Evolutionary conservation across 1,140 invertebrate species (phyloP).

Genomic region (Lepidurus arcticus): DNA sequence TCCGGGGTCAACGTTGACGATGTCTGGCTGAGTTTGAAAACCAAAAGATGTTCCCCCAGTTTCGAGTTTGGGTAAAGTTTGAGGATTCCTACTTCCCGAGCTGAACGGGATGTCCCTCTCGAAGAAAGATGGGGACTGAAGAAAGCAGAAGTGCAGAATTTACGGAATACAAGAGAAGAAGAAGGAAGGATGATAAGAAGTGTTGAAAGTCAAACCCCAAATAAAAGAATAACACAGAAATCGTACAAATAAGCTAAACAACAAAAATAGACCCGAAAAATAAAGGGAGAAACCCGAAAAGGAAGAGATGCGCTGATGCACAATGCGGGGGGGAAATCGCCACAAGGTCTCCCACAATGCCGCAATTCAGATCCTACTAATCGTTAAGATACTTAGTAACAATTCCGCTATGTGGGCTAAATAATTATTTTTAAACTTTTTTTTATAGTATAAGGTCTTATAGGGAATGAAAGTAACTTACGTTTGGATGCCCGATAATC

Average conservation of each 20-base stretch:
- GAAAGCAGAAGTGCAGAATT: background rate
- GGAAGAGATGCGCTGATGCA: background rate
- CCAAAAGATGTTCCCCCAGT: background rate
- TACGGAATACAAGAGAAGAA: background rate
- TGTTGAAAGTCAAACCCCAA: background rate
- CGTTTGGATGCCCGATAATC: background rate
- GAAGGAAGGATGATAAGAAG: background rate
- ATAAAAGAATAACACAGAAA: background rate
- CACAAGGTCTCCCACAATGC: background rate
- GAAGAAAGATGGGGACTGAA: background rate
- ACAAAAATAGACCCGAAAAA: slow-evolving; percentile 4
- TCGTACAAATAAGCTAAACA: background rate
- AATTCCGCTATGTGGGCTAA: background rate
- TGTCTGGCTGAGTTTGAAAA: background rate
- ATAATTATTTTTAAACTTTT: too few relatives aligned
- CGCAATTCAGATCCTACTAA: background rate
- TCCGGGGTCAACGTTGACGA: background rate
- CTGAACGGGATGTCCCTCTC: background rate
- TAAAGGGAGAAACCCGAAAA: background rate
- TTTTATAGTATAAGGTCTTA: too few relatives aligned
- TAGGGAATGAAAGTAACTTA: background rate
- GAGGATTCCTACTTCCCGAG: background rate
- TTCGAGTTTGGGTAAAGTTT: too few relatives aligned
- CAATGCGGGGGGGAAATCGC: background rate
- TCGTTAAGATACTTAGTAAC: background rate